Evolutionary conservation across 2,113 vertebrate species (phyloP), one percentile per base, ranked within the genome.

Genomic region (Varanus salvator): DNA sequence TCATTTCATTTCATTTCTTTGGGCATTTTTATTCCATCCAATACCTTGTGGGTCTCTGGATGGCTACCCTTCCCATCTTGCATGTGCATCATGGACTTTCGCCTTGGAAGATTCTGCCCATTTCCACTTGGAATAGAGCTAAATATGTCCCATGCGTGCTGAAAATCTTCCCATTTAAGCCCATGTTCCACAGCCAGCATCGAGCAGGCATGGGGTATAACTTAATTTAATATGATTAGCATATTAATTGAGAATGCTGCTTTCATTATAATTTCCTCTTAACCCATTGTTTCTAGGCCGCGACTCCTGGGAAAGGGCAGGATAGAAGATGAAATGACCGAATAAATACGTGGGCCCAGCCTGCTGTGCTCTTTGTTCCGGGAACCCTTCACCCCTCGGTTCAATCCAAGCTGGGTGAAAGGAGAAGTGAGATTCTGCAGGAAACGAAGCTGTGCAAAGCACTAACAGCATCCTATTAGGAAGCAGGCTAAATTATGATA

Each of bases 211-310:
- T 25, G 19, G 44, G 48, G 48, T 80, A 23, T 74, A 86, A 78
- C 68, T 87, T 78, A 87, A 86, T 78, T 64, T 78, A 66, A 27
- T 60, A 50, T 77, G 74, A 68, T 87, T 87, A 80, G 75, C 75
- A 80, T 80, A 31, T 87, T 86, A 76, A 76, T 86, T 76, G 69
- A 72, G 19, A 1, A n/a, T 72, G 52, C 68, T 21, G 69, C 72
- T 77, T 76, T 87, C 34, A 77, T 87, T 77, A 34, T 64, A 15
- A n/a, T 80, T n/a, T 54, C 57, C 25, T 12, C 38, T 60, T 48
- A 50, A 77, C 48, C 75, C n/a, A 57, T 68, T 66, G 34, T 68
- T 75, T 25, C 69, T 54, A 86, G 50, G 52, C 50, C 38, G n/a
- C 52, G 31, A 11, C 57, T 48, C 75, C 78, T 87, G 75, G 44